phyloP scores from a whole-genome alignment of 2,888 invertebrate genomes.

The Alentia gelatinosa region DNA sequence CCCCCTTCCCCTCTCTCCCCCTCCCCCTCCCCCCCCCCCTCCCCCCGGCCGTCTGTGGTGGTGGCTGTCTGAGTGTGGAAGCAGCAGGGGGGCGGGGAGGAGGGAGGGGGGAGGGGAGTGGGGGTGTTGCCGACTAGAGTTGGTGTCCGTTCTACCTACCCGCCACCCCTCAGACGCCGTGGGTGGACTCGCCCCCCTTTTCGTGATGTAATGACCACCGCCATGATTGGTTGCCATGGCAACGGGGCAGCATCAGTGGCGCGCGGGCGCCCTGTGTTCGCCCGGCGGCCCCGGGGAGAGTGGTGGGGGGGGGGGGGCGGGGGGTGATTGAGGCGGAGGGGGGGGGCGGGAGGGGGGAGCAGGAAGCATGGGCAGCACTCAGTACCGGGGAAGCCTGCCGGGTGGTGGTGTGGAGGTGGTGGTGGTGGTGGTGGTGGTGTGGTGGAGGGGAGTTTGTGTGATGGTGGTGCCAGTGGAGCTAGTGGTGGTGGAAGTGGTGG shows the following conservation, averaged over 20 bases:
- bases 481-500: not conserved
- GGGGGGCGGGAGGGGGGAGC: not conserved
- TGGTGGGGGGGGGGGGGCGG: not conserved
- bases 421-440: not conserved
- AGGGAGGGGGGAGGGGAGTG: not conserved
- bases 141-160: not conserved
- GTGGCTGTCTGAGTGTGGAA: not conserved
- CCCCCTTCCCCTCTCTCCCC: not conserved
- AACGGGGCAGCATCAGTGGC: not conserved
- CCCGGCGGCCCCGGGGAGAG: not conserved
- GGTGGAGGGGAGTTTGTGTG: not conserved
- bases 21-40: conserved; percentile 17
- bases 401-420: not conserved
- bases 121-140: not conserved
- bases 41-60: not conserved
- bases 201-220: conserved; percentile 38
- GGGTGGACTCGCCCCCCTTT: not conserved
- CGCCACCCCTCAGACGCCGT: not conserved
- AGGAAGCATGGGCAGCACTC: not conserved
- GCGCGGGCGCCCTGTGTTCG: not conserved
- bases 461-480: not conserved
- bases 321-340: not conserved
- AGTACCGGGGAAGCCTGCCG: not conserved
- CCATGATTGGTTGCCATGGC: conserved; percentile 34
- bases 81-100: not conserved